Conservation (phyloP, 2,113 vertebrate species). For the Symphodus melops region DNA sequence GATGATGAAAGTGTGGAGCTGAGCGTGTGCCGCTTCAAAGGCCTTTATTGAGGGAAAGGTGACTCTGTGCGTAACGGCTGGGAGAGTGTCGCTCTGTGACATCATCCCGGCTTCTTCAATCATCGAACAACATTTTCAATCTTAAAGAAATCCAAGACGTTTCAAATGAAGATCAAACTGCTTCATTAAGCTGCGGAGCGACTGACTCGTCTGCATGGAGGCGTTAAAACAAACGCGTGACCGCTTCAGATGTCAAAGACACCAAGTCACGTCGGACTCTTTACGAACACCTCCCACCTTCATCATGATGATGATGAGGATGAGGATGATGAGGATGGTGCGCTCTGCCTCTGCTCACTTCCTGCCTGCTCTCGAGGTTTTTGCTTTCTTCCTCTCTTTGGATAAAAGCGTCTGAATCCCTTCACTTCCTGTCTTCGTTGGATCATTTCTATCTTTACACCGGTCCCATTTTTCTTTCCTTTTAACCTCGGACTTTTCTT, state of each 20-base stretch:
- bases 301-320: no score
- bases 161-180: background rate
- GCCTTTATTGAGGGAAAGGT: background rate
- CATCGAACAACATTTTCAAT: background rate
- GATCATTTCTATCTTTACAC: background rate
- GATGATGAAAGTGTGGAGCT: background rate
- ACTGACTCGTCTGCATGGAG: background rate
- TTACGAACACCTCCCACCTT: no score
- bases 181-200: no score
- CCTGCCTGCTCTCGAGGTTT: no score
- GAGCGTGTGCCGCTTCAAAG: background rate
- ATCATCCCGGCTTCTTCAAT: background rate
- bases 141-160: background rate
- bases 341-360: no score
- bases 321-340: no score
- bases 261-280: no score
- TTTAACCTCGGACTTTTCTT: background rate
- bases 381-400: no score
- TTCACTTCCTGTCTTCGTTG: background rate
- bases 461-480: background rate
- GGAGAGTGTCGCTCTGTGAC: background rate
- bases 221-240: no score
- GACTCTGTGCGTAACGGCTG: background rate
- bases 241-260: no score
- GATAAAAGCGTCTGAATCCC: background rate